A percentile compares a stretch with the other conserved stretches of the same genome.
phyloP scores from a whole-genome alignment of 2,888 invertebrate genomes.

The Neocrepidodera transversa region DNA sequence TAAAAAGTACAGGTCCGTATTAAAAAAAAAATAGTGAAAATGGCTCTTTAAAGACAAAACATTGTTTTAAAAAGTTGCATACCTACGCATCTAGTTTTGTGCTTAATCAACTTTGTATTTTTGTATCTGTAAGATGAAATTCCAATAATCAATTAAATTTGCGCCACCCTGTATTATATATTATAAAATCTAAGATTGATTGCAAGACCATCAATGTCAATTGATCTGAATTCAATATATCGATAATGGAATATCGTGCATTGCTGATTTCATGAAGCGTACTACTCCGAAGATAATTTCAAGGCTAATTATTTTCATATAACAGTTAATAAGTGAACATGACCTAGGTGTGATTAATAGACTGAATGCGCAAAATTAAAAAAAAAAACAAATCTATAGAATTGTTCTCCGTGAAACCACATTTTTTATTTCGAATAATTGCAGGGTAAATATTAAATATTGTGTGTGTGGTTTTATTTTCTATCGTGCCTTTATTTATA shows the following conservation, averaged over 20 bases:
- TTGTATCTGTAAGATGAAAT: too few species aligned
- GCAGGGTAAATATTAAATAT: background rate
- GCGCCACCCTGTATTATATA: too few species aligned
- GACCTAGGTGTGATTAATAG: constrained; percentile 24
- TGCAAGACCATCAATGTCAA: too few species aligned
- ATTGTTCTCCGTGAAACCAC: constrained; percentile 20
- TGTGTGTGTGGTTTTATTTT: background rate
- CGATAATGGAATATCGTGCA: background rate
- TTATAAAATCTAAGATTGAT: too few species aligned
- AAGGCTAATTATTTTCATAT: constrained; percentile 21
- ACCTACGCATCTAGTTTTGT: too few species aligned
- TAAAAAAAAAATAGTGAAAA: too few species aligned
- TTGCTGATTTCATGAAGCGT: constrained; percentile 12
- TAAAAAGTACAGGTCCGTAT: too few species aligned
- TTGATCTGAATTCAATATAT: too few species aligned
- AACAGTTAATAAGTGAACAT: constrained; percentile 15
- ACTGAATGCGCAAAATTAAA: constrained; percentile 12
- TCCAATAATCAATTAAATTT: too few species aligned
- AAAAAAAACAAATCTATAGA: constrained; percentile 18
- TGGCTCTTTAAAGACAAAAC: too few species aligned
- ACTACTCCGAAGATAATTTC: constrained; percentile 9
- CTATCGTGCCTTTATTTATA: background rate
- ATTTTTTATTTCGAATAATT: background rate
- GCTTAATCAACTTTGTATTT: too few species aligned
- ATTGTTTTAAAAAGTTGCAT: too few species aligned